These are phyloP conservation scores for Podarcis siculus DNA, from an alignment of 2,797 vertebrate genomes.

Conservation along the genomic window DNA sequence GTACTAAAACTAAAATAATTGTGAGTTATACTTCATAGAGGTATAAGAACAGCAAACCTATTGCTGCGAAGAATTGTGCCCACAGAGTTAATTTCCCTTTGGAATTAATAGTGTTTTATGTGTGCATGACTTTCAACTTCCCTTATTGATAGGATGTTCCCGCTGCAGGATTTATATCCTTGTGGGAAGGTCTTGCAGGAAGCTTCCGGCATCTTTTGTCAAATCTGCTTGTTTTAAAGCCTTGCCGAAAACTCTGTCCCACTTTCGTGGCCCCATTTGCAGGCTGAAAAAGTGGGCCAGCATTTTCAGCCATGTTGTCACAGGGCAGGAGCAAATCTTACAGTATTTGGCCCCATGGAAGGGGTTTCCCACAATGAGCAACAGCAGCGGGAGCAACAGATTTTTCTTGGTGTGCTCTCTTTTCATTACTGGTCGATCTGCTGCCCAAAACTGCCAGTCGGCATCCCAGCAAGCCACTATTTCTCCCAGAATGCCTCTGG, in stretches of 20 bases:
- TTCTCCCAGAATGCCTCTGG: background rate
- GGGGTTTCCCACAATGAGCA: too few species aligned
- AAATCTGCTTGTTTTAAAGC: background rate
- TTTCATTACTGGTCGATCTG: background rate
- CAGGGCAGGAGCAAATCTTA: background rate
- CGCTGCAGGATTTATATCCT: background rate
- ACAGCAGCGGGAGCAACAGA: background rate
- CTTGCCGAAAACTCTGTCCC: background rate
- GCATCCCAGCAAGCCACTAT: background rate
- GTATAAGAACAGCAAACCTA: background rate
- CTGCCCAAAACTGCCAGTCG: too few species aligned
- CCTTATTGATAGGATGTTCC: background rate
- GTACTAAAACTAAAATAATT: background rate
- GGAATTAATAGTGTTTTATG: background rate
- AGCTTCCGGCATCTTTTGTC: background rate
- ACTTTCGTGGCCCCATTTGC: background rate
- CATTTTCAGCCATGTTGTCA: background rate
- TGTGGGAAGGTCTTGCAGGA: background rate
- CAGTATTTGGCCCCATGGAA: background rate
- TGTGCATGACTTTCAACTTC: background rate
- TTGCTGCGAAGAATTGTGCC: background rate
- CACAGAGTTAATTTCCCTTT: background rate
- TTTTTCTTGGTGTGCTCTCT: background rate
- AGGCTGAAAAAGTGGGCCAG: background rate
- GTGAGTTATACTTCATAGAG: background rate